Base-by-base conservation (phyloP, 2,113 vertebrate genomes). In the Vulpes lagopus region DNA sequence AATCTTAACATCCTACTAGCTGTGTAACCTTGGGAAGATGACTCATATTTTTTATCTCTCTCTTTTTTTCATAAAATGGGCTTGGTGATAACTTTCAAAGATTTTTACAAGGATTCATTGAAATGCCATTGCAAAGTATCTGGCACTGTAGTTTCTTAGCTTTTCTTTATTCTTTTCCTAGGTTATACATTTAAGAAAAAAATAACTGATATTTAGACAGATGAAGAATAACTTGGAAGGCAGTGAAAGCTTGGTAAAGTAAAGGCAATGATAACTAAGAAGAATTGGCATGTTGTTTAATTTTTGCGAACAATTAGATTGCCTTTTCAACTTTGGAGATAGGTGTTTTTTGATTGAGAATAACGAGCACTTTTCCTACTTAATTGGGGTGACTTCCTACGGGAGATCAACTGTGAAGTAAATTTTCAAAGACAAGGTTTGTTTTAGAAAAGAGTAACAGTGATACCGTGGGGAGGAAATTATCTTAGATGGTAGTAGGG, bases 91-190 rank as follows among this genome's bases (percentile, higher is more conserved):
- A 51, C 80, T 90, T 32, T n/a, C 27, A 90, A 57, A 95, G 62
- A 32, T 79, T 62, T 62, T 83, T 73, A 59, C 64, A 76, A 79
- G 25, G 38, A 57, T 86, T 86, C 9, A 9, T 73, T 59, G 43
- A 89, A 83, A 80, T 67, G 38, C 51, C 53, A 25, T 57, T 59
- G 32, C 67, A 91, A 23, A 43, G 30, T 35, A n/a, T n/a, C 8
- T 23, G 1, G 19, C 25, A 51, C 10, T 87, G 80, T 8, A 8
- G 1, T 69, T 38, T 83, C 69, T 84, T 69, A 76, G 15, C 62
- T 80, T 96, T 95, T 62, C 69, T 57, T 87, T 89, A 35, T 49
- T 69, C 25, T 51, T 89, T 81, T 92, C 49, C 67, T 80, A 5
- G 30, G 8, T 20, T 73, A 8, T n/a, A 4, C 32, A 19, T 89